Evolutionary conservation across 2,888 invertebrate genomes (phyloP).

Genomic region (Drosophila affinis): DNA sequence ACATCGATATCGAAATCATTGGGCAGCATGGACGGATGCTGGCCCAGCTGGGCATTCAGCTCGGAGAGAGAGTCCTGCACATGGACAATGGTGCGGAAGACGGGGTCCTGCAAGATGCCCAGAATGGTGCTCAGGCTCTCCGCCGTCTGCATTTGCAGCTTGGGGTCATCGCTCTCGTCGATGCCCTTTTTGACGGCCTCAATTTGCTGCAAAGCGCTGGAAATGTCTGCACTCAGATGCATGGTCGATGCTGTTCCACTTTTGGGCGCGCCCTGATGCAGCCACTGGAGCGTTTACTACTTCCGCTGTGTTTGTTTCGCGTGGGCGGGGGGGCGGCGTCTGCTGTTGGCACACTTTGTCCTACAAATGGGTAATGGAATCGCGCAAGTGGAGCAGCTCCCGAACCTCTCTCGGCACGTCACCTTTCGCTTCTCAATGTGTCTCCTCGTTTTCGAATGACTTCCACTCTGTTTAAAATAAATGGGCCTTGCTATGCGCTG

Average conservation of each 20-base stretch:
- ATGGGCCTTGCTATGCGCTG: conserved; percentile 2
- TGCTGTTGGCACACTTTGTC: conserved; percentile 39
- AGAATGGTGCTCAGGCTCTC: conserved; percentile 93
- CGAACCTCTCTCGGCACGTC: neutral
- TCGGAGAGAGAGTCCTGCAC: conserved; percentile 95
- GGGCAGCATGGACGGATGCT: conserved; percentile 96
- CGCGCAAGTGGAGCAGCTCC: conserved; percentile 18
- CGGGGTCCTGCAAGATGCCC: conserved; percentile 94
- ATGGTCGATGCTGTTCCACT: conserved; percentile 57
- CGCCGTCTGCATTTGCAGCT: conserved; percentile 88
- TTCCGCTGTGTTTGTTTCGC: conserved; percentile 31
- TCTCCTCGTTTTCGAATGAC: neutral
- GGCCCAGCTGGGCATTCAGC: conserved; percentile 92
- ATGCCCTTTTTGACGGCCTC: conserved; percentile 95
- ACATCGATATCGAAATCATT: conserved; percentile 96
- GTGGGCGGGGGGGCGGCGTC: conserved; percentile 33
- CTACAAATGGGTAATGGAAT: conserved; percentile 17
- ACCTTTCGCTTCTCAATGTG: neutral
- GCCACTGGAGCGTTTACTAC: conserved; percentile 43
- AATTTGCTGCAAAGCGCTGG: conserved; percentile 93
- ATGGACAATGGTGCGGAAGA: conserved; percentile 94
- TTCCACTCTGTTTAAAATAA: neutral
- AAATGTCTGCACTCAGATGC: conserved; percentile 88
- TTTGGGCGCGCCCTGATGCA: conserved; percentile 18
- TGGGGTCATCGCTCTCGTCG: conserved; percentile 92